These are phyloP conservation scores for Chirona hameri DNA, from an alignment of 2,888 invertebrate species.

Conservation along the genomic window DNA sequence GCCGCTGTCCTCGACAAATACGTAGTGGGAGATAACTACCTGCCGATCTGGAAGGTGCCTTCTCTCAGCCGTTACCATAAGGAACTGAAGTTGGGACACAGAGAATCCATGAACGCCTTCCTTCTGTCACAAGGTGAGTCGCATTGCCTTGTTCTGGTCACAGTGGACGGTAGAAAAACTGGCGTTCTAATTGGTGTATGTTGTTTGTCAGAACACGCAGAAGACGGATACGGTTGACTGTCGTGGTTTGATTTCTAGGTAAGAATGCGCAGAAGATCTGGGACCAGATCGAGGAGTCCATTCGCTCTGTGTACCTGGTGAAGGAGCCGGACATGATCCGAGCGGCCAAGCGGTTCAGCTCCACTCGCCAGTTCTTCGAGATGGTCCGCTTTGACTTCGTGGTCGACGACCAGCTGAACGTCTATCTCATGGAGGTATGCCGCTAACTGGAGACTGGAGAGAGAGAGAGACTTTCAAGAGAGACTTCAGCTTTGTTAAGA, in stretches of 20 bases:
- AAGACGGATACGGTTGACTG: too few relatives aligned
- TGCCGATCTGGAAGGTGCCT: slow-evolving; percentile 90
- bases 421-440: slow-evolving; percentile 72
- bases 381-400: slow-evolving; percentile 92
- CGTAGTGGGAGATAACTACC: slow-evolving; percentile 89
- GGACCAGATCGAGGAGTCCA: slow-evolving; percentile 73
- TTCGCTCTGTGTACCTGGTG: slow-evolving; percentile 56
- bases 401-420: slow-evolving; percentile 77
- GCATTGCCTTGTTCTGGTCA: too few relatives aligned
- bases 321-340: slow-evolving; percentile 69
- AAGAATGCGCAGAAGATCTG: slow-evolving; percentile 55
- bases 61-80: slow-evolving; percentile 67
- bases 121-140: slow-evolving; percentile 44
- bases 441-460: too few relatives aligned
- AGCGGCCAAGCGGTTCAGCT: slow-evolving; percentile 48
- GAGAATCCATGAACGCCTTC: slow-evolving; percentile 75
- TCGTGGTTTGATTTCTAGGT: neutral
- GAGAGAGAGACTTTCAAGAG: too few relatives aligned
- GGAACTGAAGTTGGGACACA: slow-evolving; percentile 74
- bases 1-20: slow-evolving; percentile 75
- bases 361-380: slow-evolving; percentile 78
- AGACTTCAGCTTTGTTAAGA: too few relatives aligned
- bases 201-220: too few relatives aligned
- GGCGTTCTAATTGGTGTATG: too few relatives aligned
- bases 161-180: too few relatives aligned